Base-by-base conservation (phyloP, 2,797 vertebrate genomes). In the Hypotaenidia okinawae region DNA sequence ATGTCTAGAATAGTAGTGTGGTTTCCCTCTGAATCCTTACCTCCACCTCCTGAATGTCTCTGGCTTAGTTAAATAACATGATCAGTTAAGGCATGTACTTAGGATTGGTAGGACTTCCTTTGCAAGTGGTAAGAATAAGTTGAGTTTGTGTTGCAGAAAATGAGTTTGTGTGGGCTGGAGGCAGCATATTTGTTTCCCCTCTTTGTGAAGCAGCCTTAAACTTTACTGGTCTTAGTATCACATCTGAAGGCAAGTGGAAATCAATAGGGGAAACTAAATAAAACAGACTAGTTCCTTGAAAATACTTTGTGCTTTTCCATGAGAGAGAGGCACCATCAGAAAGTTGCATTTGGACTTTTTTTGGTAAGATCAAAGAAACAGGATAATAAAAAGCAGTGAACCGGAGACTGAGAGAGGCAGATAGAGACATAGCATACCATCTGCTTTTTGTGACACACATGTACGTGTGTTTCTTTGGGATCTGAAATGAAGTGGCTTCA, bases 381-480 rank as follows among this genome's bases (percentile, higher is more conserved):
- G 27, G 13, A 13, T 54, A 54, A 39, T 32, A 37, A 33, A 54
- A 47, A 41, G 1, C 22, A 16, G 67, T 3, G 37, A 66, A 39
- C 18, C 1, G 2, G 35, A 43, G 32, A 21, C 7, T 52, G 51
- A 7, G 47, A 69, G 47, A 43, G 47, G 41, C 57, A 58, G 47
- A 17, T 9, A 59, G 54, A 77, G 69, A 33, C 14, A 6, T 7
- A 30, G 43, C 9, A 3, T 1, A 6, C 62, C 13, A 5, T 54
- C 24, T 39, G 16, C 62, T 59, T 10, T 9, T 67, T 79, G 37
- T 1, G 6, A 21, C 24, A 35, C 9, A 11, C 57, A 16, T 45
- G 9, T 35, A 2, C 0, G 2, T 23, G 18, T 64, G 24, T 35
- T 81, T 59, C 22, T n/a, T 55, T 1, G 2, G 35, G 22, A 47